Evolutionary conservation across 2,888 invertebrate species (phyloP), one percentile per base, ranked within the genome.

Genomic region (Drosophila pseudotakahashii): DNA sequence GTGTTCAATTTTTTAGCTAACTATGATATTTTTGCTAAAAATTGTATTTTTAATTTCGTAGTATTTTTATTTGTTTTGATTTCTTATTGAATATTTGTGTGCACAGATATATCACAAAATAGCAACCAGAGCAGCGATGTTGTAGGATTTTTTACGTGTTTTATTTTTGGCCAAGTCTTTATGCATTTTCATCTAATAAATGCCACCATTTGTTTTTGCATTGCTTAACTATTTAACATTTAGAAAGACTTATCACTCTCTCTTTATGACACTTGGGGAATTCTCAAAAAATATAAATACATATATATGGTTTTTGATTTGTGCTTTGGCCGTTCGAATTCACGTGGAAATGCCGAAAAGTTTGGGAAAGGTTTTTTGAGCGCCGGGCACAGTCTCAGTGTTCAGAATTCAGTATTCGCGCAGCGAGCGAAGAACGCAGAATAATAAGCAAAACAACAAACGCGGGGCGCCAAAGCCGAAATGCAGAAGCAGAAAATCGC

Each of bases 131-230:
- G 41, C 41, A 39, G 26, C 13, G 16, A 37, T 42, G 10, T 36
- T 64, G 13, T 30, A 54, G 39, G 64, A 66, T 89, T 89, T 89
- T 89, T 90, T 91, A 82, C 91, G 89, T 68, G 91, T 88, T 81
- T 90, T 91, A 86, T 90, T 91, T 76, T 91, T 90, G 76, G 88
- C 83, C 75, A 91, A 80, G 78, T 89, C 89, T 85, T 91, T 91
- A 82, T 91, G 89, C 91, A 91, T 91, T 89, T 90, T 91, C 89
- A 91, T 88, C 76, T 88, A 67, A 53, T 78, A 64, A 73, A 78
- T 78, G 75, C 78, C 67, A 76, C 75, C 58, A 82, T 76, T 80
- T 61, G 62, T 62, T 77, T 73, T 55, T 62, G 73, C 80, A 87
- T 88, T 72, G 19, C 30, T 30, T 44, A 48, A 26, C 30, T 52